Evolutionary conservation across 2,797 vertebrate species (phyloP), one percentile per base, ranked within the genome.

Genomic region (Hydrocynus forskahlii): DNA sequence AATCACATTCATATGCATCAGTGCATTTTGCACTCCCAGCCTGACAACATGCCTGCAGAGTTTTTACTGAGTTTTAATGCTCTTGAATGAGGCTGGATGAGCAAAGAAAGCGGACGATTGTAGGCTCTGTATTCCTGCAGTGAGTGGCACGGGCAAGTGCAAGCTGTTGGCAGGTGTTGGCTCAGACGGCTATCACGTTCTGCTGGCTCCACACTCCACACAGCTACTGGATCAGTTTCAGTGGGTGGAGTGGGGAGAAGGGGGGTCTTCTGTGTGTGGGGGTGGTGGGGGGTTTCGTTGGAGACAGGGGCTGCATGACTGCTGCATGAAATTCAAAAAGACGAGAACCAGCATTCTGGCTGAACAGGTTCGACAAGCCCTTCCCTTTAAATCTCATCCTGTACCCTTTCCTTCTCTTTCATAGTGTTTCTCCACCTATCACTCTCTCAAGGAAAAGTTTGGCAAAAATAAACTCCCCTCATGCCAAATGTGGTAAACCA

Each of bases 121-220:
- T 50, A 43, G 25, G 38, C 35, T 68, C 52, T 21, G 72, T 62
- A 75, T 81, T 66, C 63, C 59, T 79, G 76, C 60, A 59, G 70
- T 87, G 87, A 87, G 83, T 85, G 87, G 87, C 87, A 88, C 81
- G 72, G 81, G 85, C 87, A 88, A 86, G 87, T 85, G 86, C 78
- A 71, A 73, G 76, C 64, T 73, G 69, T 50, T 84, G 82, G 83
- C 81, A 87, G 81, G 79, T 85, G 84, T 76, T 85, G 78, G 85
- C 83, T 81, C 64, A 77, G 50, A 52, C 68, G 50, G 82, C 83
- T 86, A 86, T 85, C 84, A 67, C 68, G 83, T 86, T 85, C 68
- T 81, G 85, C 85, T 85, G 76, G 79, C 81, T 85, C 72, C 52
- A 59, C 68, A 81, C 68, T 85, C 75, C 52, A 54, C 68, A 81